Base-by-base conservation (phyloP, 2,113 vertebrate species). In the Tringa solitaria region DNA sequence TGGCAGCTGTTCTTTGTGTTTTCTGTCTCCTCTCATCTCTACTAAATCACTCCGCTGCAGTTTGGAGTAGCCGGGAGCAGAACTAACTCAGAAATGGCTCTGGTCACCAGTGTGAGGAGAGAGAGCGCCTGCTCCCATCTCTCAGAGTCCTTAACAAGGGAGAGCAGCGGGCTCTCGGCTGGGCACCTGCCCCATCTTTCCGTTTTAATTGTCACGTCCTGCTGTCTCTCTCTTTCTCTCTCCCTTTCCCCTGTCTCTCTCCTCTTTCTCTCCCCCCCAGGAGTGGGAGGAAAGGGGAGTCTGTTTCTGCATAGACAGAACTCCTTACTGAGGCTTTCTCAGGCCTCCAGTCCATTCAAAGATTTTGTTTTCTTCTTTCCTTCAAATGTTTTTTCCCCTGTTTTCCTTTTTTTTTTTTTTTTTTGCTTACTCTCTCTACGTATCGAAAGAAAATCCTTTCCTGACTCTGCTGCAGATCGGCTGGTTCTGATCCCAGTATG, bases 1-100 rank as follows among this genome's bases (percentile, higher is more conserved):
- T 97, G 96, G 96, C 97, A 97, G 97, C 97, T 97, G 96, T 96
- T 97, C 92, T 97, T 95, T 97, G 96, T 97, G 94, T 97, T 96
- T 96, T 96, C 96, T 97, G 97, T 97, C 97, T 97, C 96, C 96
- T 97, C 96, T 97, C 97, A 97, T 97, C 97, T 96, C 96, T 96
- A 95, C 95, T 96, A 97, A 97, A 97, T 96, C 97, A 96, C 97
- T 96, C 86, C 65, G 76, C 97, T 92, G 95, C 96, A 90, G 96
- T 96, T 97, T 96, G 95, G 95, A 97, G 96, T 96, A 96, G 91
- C 96, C 84, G 57, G 74, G 87, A 96, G 96, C 96, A 95, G 93
- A 95, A 95, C 76, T 94, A 96, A 95, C 89, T 96, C 93, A 89
- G 82, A 73, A 90, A 90, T 84, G 88, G 84, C 91, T 96, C 93